Base-by-base conservation (phyloP, 2,888 invertebrate species). In the Caenorhabditis afra region DNA sequence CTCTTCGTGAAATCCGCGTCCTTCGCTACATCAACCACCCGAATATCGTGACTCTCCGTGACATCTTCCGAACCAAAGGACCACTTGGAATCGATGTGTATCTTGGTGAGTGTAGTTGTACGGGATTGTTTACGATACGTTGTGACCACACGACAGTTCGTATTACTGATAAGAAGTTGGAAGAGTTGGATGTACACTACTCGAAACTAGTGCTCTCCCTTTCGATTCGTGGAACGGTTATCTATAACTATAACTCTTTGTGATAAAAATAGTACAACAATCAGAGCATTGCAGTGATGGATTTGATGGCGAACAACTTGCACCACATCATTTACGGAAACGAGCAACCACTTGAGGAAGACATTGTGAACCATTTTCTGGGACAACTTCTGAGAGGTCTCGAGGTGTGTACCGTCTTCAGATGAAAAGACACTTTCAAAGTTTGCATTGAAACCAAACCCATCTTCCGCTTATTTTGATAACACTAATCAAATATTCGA, bases 21-120 rank as follows among this genome's bases (percentile, higher is more conserved):
- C 80, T 89, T 20, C 85, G 88, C 5, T 86, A 87, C 74, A 86
- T 89, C 41, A 71, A 82, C 35, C 88, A 89, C 49, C 82, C 84
- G 45, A 88, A 88, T 67, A 88, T 88, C 39, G 86, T 88, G n/a
- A 50, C 81, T 10, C 77, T 88, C 22, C 75, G 83, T 41, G 88
- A 88, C 62, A 86, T 87, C 39, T 88, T 89, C 73, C 83, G 88
- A 23, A 88, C 88, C 11, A 82, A 85, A n/a, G 88, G 88, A 14
- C 78, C 84, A 37, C 79, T 88, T 12, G 88, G 88, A 39, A 85
- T 85, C 66, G 86, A 88, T 49, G 87, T 88, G 10, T 88, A 84
- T 77, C 64, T 89, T 37, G 86, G 84, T 84, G 50, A 39, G 74
- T 52, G 41, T 5, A 7, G 29, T 29, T 5, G 29, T 29, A 29